Evolutionary conservation across 1,140 invertebrate genomes (phyloP), one percentile per base, ranked within the genome.

Genomic region (Episyrphus balteatus): DNA sequence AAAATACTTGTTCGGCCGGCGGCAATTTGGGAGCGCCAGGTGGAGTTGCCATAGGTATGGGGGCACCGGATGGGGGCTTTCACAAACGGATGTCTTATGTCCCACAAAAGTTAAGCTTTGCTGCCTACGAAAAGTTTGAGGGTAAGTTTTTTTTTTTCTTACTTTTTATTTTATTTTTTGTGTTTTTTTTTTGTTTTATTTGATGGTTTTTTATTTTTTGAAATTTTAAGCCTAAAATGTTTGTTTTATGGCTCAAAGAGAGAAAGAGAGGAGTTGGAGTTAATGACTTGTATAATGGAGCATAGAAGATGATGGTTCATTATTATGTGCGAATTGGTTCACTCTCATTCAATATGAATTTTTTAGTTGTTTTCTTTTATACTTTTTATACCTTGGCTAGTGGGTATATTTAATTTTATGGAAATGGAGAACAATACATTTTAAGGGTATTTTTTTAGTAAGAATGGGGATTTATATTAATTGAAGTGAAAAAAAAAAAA

Each of bases 41-140:
- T 10, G 40, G 18, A 5, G 46, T 14, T 19, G 48, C 30, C 12
- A 15, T 39, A 73, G 7, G 53, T 77, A 14, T 34, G 17, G 40
- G 51, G 49, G 74, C 72, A 53, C 68, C 80, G n/a, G 61, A 46
- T 48, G 38, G 21, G 39, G 13, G 44, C 34, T 14, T 47, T 45
- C 44, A 37, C 40, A 21, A 21, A 42, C 77, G 80, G 50, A 83
- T 83, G 32, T 84, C 82, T 62, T 83, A 83, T 66, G 79, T 86
- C 48, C 86, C 87, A 5, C 83, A 88, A 62, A 90, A 88, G 69
- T 70, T 91, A 53, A 82, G 89, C 71, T 88, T 84, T 70, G 79
- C 81, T 61, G 73, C 85, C 36, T 86, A 83, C 61, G 85, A 91
- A 70, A 88, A 87, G 71, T 92, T 90, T 71, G 86, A 92, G 84